These are phyloP conservation scores for Buteo buteo DNA, from an alignment of 2,113 vertebrate genomes.

Conservation along the genomic window DNA sequence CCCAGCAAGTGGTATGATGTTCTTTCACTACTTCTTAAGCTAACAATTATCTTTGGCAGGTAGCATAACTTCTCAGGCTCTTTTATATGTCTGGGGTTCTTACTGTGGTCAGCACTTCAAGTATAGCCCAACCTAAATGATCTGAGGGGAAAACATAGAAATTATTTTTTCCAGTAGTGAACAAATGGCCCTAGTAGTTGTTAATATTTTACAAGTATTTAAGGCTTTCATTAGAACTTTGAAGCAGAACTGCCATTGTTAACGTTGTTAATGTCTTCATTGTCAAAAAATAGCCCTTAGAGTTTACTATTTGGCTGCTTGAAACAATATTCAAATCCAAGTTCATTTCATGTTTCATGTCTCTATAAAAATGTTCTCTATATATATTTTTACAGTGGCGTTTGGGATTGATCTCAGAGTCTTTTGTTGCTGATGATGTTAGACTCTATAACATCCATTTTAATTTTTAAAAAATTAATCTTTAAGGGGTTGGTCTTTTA, in stretches of 20 bases:
- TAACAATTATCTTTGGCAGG: slow-evolving; percentile 66
- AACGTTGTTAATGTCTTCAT: not conserved
- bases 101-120: slow-evolving; percentile 42
- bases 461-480: not conserved
- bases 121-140: slow-evolving; percentile 28
- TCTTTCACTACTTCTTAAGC: slow-evolving; percentile 45
- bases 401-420: not conserved
- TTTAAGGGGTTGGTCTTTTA: not conserved
- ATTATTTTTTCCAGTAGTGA: slow-evolving; percentile 24
- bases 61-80: not conserved
- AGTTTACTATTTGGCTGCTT: not conserved
- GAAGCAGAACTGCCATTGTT: not conserved
- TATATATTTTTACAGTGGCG: not conserved
- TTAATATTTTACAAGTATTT: not conserved
- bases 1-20: not conserved
- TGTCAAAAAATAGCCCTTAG: not conserved
- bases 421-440: not conserved
- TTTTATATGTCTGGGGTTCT: slow-evolving; percentile 61
- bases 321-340: not conserved
- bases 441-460: not conserved
- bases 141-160: slow-evolving; percentile 22
- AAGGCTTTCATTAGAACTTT: not conserved
- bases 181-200: slow-evolving; percentile 15
- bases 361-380: not conserved
- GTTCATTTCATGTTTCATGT: not conserved